These are phyloP conservation scores for Gobius niger DNA, from an alignment of 2,113 vertebrate genomes.

Conservation along the genomic window DNA sequence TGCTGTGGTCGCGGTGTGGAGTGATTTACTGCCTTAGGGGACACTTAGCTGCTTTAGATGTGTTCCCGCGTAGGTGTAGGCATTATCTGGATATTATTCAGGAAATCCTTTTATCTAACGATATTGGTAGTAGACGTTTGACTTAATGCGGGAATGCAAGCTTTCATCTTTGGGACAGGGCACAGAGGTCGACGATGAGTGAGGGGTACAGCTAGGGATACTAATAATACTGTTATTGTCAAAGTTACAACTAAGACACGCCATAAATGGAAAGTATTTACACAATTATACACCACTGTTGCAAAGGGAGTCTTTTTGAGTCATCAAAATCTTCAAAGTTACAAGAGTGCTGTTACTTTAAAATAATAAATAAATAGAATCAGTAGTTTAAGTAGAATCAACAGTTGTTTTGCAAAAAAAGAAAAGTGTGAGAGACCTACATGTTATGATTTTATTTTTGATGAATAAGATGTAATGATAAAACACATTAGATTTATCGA, in stretches of 20 bases:
- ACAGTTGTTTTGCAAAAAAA: too few species aligned
- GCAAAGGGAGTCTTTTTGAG: background rate
- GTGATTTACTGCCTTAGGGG: slow-evolving; percentile 66
- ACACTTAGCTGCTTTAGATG: slow-evolving; percentile 56
- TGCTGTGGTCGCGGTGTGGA: slow-evolving; percentile 60
- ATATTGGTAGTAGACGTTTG: slow-evolving; percentile 46
- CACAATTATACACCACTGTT: too few species aligned
- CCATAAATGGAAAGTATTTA: too few species aligned
- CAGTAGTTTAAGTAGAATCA: too few species aligned
- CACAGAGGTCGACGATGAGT: slow-evolving; percentile 28
- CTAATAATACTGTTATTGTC: background rate
- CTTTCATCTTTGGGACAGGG: slow-evolving; percentile 41
- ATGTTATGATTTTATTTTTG: too few species aligned
- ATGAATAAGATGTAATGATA: too few species aligned
- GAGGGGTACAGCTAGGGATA: slow-evolving; percentile 18
- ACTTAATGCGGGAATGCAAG: slow-evolving; percentile 43
- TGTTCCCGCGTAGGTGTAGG: slow-evolving; percentile 55
- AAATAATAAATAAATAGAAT: too few species aligned
- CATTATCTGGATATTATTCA: slow-evolving; percentile 64
- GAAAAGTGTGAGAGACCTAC: too few species aligned
- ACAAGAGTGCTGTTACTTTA: too few species aligned
- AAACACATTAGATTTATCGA: too few species aligned
- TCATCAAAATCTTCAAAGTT: background rate
- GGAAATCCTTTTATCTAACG: slow-evolving; percentile 71
- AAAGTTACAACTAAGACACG: background rate